Base-by-base conservation (phyloP, 2,888 invertebrate genomes). In the Agrotis segetum region DNA sequence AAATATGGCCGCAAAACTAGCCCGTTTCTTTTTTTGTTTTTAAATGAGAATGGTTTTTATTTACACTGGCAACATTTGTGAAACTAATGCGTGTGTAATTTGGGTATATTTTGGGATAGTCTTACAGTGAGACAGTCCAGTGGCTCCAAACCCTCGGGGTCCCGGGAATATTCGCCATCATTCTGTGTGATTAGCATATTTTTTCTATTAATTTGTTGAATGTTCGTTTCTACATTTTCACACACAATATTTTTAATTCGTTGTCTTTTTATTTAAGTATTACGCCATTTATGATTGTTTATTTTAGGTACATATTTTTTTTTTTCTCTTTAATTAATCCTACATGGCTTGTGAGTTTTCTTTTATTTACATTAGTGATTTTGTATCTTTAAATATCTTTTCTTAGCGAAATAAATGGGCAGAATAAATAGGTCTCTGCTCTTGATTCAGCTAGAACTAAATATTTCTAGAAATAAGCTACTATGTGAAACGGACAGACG, bases 121-220 rank as follows among this genome's bases (percentile, higher is more conserved):
- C 93, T 93, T 93, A 93, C 93, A 83, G 87, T 78, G 58, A 86
- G 82, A 69, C 79, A 69, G 40, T 89, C 89, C 79, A 84, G 86
- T 53, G 88, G 90, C 86, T 85, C 90, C 87, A 89, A 75, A 62
- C 88, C 85, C 61, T 89, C 84, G 60, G 84, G 85, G 74, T 92
- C 93, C 65, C 88, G 88, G 71, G 92, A 84, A 62, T 90, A 76
- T 66, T 95, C 93, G 67, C 84, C 92, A 81, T 94, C 94, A 65
- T 95, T 95, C 94, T 95, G 93, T 90, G 81, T 89, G 84, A 83
- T 81, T 79, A 83, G 68, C 77, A 81, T 74, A 73, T 67, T 65
- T 71, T 56, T 53, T 52, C 60, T 47, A 66, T 74, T 77, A 77
- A 71, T 82, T 63, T 49, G 46, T 6, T 34, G 34, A 34, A 4